Conservation (phyloP, 2,113 vertebrate species). For the Miniopterus natalensis region DNA sequence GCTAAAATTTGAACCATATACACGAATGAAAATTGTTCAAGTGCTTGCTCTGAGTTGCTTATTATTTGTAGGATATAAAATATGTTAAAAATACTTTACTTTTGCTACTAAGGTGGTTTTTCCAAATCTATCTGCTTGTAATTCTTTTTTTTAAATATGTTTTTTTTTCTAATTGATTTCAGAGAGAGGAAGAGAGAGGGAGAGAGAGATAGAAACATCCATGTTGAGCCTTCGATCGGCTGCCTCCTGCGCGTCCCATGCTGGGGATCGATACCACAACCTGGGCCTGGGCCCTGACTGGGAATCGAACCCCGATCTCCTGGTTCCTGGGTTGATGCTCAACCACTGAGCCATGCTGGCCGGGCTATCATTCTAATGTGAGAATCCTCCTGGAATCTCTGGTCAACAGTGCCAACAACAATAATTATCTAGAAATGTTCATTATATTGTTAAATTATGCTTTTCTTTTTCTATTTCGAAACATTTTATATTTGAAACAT, state of each 20-base stretch:
- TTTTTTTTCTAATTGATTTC: too few species aligned
- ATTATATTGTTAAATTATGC: conserved; percentile 16
- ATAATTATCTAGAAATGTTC: neutral
- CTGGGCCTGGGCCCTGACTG: too few species aligned
- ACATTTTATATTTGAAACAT: neutral
- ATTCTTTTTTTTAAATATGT: neutral
- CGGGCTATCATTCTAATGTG: neutral
- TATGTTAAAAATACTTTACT: conserved; percentile 11
- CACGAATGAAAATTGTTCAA: neutral
- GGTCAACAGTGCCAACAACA: neutral
- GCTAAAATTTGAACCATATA: neutral
- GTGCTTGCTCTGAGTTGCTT: neutral
- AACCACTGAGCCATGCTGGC: too few species aligned
- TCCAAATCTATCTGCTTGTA: neutral
- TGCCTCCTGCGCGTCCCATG: too few species aligned
- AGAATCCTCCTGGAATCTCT: neutral
- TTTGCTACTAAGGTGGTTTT: neutral
- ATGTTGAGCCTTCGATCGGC: too few species aligned
- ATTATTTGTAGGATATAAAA: neutral
- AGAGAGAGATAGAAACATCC: too few species aligned
- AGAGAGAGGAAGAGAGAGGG: too few species aligned
- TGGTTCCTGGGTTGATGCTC: too few species aligned
- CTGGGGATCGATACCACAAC: too few species aligned
- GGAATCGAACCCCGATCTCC: too few species aligned
- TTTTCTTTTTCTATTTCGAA: neutral